Conservation (phyloP, 2,113 vertebrate species). For the Turdus rufiventris region DNA sequence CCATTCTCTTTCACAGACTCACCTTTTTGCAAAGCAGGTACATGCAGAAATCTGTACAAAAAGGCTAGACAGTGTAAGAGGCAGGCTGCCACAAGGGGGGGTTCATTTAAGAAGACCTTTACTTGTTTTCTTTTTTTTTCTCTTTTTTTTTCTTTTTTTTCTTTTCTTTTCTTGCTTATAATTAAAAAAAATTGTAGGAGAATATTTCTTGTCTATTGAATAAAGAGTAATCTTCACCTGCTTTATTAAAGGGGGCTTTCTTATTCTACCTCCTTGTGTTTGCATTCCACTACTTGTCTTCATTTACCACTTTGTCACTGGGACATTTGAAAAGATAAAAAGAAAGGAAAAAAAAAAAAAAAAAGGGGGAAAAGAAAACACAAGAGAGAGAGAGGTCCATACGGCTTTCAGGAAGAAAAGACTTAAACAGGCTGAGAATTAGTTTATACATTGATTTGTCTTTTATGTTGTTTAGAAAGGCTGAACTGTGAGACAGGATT, state of each 20-base stretch:
- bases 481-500: constrained; percentile 59
- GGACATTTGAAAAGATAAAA: not conserved
- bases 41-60: not conserved
- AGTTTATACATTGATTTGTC: constrained; percentile 70
- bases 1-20: not conserved
- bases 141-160: rapidly evolving
- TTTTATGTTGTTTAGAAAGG: constrained; percentile 55
- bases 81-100: not conserved
- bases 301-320: not conserved
- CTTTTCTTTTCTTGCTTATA: not conserved
- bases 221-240: not conserved
- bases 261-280: not conserved
- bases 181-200: not conserved
- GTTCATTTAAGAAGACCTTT: not conserved
- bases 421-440: constrained; percentile 34
- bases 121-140: rapidly evolving
- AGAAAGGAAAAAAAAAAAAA: not conserved
- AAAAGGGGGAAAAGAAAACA: not conserved
- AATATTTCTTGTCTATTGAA: not conserved
- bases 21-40: not conserved
- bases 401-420: constrained; percentile 28
- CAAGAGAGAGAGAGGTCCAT: not conserved
- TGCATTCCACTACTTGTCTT: not conserved
- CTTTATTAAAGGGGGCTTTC: not conserved
- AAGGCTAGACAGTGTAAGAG: not conserved